Evolutionary conservation across 2,113 vertebrate species (phyloP), one percentile per base, ranked within the genome.

Genomic region (Eonycteris spelaea): DNA sequence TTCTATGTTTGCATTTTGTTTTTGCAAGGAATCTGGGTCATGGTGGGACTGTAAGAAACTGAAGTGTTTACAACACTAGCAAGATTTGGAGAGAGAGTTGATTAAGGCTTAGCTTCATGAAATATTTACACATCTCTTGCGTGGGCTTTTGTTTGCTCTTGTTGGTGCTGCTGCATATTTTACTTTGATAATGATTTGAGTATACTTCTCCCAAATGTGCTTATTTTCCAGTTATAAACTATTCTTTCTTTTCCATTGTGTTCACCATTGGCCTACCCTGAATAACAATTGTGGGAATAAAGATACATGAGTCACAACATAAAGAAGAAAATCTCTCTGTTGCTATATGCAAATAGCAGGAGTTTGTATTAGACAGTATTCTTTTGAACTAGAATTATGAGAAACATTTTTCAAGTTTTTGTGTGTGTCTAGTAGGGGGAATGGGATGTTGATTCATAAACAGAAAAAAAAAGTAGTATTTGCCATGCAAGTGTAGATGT

Each of bases 91-190:
- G 87, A 87, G 45, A 67, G 48, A 73, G 75, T 95, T 97, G 96
- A 95, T 94, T 89, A 94, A 97, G 92, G 94, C 96, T 95, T 48
- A 67, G 96, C 90, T 79, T 94, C 95, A 86, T 96, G 97, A 97
- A 97, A 70, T 96, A 95, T 97, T 96, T 98, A 94, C 96, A 96
- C 82, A 85, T 92, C 85, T 71, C 94, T 94, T 97, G 92, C 67
- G 80, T 95, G 94, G 95, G 92, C 68, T 96, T 95, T 89, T 97
- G 96, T 98, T 97, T 96, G 95, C 80, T 77, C 71, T 75, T 83
- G 93, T 90, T 87, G 95, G 95, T 89, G 70, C 85, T 79, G 92
- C 65, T 95, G 91, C 94, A 70, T 94, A 95, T 97, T 96, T 97
- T 94, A 83, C 91, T 96, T 90, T 74, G 97, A 90, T 96, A 95